Conservation (phyloP, 2,888 invertebrate genomes). For the Himalopsyche kuldschensis region DNA sequence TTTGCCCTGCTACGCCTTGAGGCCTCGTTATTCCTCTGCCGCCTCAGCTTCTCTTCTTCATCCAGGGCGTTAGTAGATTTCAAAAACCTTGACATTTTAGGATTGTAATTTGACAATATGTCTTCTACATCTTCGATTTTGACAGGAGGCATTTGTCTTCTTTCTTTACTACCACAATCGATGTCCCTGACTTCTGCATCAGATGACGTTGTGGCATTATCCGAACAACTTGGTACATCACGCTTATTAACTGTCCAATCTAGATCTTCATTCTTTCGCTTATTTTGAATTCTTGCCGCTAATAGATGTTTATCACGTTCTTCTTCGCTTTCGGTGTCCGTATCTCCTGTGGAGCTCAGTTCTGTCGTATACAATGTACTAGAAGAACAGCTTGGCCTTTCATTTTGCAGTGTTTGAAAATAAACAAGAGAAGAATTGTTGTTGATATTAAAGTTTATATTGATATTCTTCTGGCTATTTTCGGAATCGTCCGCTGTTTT, state of each 20-base stretch:
- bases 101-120: neutral
- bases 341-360: neutral
- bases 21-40: neutral
- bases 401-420: neutral
- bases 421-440: neutral
- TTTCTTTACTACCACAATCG: neutral
- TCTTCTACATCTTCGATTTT: neutral
- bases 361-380: neutral
- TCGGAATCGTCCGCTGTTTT: neutral
- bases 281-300: neutral
- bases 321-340: neutral
- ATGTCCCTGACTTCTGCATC: neutral
- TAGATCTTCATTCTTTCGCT: neutral
- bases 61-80: neutral
- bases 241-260: neutral
- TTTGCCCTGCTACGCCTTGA: neutral
- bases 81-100: neutral
- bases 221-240: neutral
- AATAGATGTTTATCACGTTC: neutral
- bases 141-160: neutral
- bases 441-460: neutral
- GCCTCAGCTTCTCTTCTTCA: neutral
- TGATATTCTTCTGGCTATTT: neutral
- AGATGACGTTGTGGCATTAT: neutral
- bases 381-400: neutral